These are phyloP conservation scores for Grammomys surdaster DNA, from an alignment of 2,113 vertebrate genomes.

Conservation along the genomic window DNA sequence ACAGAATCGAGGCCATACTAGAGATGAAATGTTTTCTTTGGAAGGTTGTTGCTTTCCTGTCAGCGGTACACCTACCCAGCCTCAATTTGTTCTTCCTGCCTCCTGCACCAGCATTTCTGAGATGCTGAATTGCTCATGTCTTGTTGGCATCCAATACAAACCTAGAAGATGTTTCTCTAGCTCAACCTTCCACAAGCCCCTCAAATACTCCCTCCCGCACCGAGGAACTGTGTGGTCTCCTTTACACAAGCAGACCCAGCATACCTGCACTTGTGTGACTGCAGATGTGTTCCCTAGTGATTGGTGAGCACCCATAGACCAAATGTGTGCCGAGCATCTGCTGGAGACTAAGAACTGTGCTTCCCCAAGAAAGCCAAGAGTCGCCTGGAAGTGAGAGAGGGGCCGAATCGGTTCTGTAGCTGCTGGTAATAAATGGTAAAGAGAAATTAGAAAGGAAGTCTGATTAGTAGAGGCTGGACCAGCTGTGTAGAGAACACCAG, in stretches of 20 bases:
- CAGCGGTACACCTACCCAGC: neutral
- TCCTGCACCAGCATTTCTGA: constrained; percentile 18
- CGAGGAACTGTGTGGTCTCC: neutral
- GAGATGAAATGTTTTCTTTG: constrained; percentile 15
- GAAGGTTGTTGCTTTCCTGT: constrained; percentile 15
- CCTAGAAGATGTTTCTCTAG: neutral
- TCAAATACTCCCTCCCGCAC: neutral
- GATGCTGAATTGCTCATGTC: neutral
- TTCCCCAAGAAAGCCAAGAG: neutral
- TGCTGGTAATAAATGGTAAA: neutral
- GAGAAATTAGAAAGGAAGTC: neutral
- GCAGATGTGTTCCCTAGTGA: neutral
- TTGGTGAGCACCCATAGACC: neutral
- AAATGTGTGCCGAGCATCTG: neutral
- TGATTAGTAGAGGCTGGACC: neutral
- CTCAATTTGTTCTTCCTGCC: neutral
- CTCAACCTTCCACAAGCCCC: neutral
- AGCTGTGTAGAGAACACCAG: neutral
- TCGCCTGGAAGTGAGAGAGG: neutral
- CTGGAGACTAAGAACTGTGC: neutral
- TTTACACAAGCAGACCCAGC: neutral
- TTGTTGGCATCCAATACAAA: neutral
- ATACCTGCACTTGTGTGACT: neutral
- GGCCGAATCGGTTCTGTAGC: neutral
- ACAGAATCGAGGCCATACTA: constrained; percentile 20